These are phyloP conservation scores for Ornithoptera alexandrae DNA, from an alignment of 2,888 invertebrate genomes.

Conservation along the genomic window DNA sequence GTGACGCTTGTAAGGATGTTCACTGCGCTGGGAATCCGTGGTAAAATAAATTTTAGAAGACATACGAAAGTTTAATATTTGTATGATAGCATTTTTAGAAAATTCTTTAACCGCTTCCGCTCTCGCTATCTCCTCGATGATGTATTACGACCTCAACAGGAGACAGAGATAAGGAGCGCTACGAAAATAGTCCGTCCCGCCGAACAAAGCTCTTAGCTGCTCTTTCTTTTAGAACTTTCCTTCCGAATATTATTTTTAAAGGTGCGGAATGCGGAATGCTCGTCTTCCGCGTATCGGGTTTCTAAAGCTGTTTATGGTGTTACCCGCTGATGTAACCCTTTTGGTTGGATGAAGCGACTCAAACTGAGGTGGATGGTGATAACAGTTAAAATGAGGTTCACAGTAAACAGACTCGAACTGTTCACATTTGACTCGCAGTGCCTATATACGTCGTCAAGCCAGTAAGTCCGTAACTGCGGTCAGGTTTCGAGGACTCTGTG, in stretches of 20 bases:
- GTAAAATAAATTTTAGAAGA: too few relatives aligned
- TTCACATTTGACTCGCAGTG: too few relatives aligned
- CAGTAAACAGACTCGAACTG: too few relatives aligned
- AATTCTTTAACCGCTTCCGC: neutral
- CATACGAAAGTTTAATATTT: too few relatives aligned
- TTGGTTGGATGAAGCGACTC: neutral
- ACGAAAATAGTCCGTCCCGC: conserved; percentile 15
- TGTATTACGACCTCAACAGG: neutral
- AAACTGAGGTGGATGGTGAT: too few relatives aligned
- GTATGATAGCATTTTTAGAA: too few relatives aligned
- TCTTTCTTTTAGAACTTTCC: conserved; percentile 27
- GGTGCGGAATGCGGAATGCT: conserved; percentile 27
- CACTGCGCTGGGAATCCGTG: too few relatives aligned
- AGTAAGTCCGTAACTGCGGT: too few relatives aligned
- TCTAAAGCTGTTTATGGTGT: conserved; percentile 10
- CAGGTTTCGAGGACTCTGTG: too few relatives aligned
- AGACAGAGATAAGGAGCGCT: conserved; percentile 25
- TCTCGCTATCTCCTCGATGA: conserved; percentile 1
- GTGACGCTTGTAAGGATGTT: too few relatives aligned
- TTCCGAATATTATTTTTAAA: conserved; percentile 32
- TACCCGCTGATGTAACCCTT: conserved; percentile 19
- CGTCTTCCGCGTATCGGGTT: conserved; percentile 31
- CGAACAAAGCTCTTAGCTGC: conserved; percentile 26
- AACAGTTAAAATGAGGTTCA: too few relatives aligned
- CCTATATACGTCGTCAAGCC: too few relatives aligned